A percentile compares a stretch with the other conserved stretches of the same genome.
phyloP scores from a whole-genome alignment of 2,797 vertebrate species.

The Pelobates cultripes region DNA sequence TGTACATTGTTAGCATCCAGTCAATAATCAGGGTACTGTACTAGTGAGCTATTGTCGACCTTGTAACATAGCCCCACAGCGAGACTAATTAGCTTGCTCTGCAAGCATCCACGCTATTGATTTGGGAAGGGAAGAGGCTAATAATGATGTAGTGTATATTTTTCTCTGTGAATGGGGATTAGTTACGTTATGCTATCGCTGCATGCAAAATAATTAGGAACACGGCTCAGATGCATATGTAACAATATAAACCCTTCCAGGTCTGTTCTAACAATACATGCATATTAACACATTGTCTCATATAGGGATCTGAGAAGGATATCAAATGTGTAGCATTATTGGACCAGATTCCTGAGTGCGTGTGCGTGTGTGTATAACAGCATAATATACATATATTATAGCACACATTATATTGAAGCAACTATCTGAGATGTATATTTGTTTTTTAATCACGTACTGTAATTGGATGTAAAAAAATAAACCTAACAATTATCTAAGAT shows the following conservation, averaged over 20 bases:
- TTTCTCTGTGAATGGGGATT: constrained; percentile 53
- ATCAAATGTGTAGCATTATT: background rate
- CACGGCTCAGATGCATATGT: constrained; percentile 46
- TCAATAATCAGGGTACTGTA: constrained; percentile 52
- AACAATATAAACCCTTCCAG: constrained; percentile 50
- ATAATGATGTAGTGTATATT: constrained; percentile 53
- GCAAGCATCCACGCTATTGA: constrained; percentile 53
- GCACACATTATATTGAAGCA: no score
- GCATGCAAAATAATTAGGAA: constrained; percentile 56
- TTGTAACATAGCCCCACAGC: constrained; percentile 53
- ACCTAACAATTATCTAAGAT: no score
- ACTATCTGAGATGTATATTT: no score
- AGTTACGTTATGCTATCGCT: constrained; percentile 44
- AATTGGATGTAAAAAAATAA: no score
- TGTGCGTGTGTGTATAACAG: background rate
- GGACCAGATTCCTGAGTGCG: background rate
- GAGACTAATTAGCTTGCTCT: constrained; percentile 54
- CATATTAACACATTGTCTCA: constrained; percentile 36
- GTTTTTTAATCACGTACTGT: no score
- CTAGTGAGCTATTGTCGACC: constrained; percentile 44
- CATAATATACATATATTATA: no score
- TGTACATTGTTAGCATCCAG: constrained; percentile 56
- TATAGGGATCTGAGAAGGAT: background rate
- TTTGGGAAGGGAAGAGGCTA: constrained; percentile 53
- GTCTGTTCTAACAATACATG: constrained; percentile 47